Conservation (phyloP, 2,113 vertebrate genomes). For the Ariopsis seemanni region DNA sequence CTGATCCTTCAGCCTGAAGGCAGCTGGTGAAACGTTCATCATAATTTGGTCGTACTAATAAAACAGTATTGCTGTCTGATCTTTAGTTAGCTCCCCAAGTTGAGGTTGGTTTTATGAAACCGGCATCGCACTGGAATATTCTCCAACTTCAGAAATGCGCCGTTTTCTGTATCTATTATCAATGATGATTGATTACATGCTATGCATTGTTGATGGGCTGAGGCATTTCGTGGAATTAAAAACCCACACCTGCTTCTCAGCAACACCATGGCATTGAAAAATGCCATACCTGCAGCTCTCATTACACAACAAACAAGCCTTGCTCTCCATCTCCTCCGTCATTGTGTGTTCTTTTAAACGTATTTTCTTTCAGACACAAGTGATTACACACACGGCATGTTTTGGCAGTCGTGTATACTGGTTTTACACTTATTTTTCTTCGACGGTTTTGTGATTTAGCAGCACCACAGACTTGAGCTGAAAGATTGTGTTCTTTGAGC, state of each 20-base stretch:
- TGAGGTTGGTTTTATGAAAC: neutral
- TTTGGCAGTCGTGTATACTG: neutral
- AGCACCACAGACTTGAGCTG: neutral
- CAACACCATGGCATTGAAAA: neutral
- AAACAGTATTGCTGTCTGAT: neutral
- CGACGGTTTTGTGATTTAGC: neutral
- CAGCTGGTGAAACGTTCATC: neutral
- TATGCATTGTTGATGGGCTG: neutral
- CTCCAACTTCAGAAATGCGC: neutral
- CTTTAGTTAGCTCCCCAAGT: neutral
- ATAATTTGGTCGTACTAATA: neutral
- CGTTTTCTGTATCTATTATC: neutral
- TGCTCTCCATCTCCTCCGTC: neutral
- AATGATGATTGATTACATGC: neutral
- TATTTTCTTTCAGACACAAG: neutral
- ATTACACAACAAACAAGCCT: neutral
- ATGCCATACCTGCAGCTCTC: neutral
- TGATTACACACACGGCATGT: neutral
- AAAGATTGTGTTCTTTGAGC: neutral
- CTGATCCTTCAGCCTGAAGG: neutral
- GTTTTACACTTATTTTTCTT: neutral
- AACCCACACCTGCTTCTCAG: neutral
- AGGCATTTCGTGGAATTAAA: too few relatives aligned
- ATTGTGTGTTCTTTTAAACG: neutral
- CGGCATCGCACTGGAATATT: neutral